Conservation (phyloP, 2,797 vertebrate species). For the Pangasius mekongensis region DNA sequence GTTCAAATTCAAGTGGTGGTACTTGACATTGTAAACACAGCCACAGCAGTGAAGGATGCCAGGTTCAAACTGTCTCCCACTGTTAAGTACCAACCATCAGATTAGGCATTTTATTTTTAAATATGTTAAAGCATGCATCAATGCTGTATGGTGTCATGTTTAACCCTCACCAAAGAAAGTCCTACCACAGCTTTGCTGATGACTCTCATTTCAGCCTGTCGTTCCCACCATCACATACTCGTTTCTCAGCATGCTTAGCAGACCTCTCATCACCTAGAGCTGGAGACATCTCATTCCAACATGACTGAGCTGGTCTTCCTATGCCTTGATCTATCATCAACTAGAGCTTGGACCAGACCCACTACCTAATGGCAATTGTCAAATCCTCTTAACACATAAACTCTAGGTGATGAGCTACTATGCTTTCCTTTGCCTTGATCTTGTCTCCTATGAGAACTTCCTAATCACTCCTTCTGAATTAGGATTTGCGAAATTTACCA, state of each 20-base stretch:
- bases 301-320: neutral
- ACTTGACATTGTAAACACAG: neutral
- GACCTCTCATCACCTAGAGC: neutral
- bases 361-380: neutral
- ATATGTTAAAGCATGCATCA: neutral
- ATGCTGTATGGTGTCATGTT: neutral
- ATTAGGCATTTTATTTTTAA: slow-evolving; percentile 5
- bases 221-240: neutral
- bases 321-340: neutral
- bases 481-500: neutral
- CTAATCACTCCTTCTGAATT: neutral
- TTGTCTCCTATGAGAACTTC: neutral
- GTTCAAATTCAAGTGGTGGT: slow-evolving; percentile 14
- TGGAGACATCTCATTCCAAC: neutral
- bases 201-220: neutral
- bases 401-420: neutral
- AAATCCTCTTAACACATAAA: neutral
- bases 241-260: neutral
- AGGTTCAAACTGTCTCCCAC: neutral
- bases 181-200: neutral
- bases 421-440: neutral
- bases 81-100: neutral
- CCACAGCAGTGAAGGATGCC: neutral
- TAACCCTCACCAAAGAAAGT: neutral
- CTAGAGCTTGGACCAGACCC: neutral